Evolutionary conservation across 2,113 vertebrate genomes (phyloP).

Genomic region (Tupaia tana): DNA sequence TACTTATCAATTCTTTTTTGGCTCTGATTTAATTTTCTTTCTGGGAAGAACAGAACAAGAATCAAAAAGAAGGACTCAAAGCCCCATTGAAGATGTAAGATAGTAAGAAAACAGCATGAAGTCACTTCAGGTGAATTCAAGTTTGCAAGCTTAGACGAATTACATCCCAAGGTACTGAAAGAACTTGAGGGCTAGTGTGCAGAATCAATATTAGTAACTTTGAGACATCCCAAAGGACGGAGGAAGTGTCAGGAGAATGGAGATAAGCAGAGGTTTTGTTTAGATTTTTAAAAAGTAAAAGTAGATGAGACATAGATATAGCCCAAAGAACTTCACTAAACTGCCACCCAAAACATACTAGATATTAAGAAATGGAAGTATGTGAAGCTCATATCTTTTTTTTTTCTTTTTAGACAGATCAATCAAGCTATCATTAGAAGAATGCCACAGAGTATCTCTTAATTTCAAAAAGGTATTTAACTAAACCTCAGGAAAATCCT

Average conservation of each 20-base stretch:
- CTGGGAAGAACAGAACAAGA: conserved; percentile 21
- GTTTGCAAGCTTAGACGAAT: conserved; percentile 28
- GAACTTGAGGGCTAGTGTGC: not conserved
- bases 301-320: not conserved
- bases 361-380: conserved; percentile 34
- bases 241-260: not conserved
- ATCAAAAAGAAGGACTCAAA: conserved; percentile 43
- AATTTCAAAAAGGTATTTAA: conserved; percentile 42
- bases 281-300: conserved; percentile 35
- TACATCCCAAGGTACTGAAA: not conserved
- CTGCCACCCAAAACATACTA: not conserved
- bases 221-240: conserved; percentile 6
- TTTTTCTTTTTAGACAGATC: not conserved
- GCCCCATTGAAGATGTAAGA: not conserved
- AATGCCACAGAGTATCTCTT: not conserved
- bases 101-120: conserved; percentile 47
- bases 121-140: conserved; percentile 48
- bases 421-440: conserved; percentile 3
- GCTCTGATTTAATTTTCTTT: conserved; percentile 39
- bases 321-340: not conserved
- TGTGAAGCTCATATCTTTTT: not conserved
- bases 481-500: conserved; percentile 30
- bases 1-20: not conserved
- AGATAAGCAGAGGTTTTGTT: not conserved
- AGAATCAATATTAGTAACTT: conserved; percentile 22